Evolutionary conservation across 2,888 invertebrate genomes (phyloP).

Genomic region (Campopleginae sp.): DNA sequence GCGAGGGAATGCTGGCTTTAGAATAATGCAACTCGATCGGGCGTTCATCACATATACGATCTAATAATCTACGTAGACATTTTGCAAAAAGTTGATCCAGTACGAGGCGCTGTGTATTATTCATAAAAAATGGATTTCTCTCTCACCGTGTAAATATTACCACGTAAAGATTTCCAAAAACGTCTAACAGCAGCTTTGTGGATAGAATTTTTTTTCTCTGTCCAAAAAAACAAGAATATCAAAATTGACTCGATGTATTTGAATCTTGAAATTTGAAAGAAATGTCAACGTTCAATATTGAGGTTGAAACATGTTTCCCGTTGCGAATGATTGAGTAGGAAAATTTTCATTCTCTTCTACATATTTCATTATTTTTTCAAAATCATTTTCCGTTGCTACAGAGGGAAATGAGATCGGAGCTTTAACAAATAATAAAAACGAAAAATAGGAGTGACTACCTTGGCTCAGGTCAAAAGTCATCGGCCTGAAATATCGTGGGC

Average conservation of each 20-base stretch:
- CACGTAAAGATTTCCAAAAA: neutral
- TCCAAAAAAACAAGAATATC: neutral
- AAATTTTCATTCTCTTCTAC: neutral
- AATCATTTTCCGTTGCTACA: neutral
- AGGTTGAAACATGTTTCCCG: neutral
- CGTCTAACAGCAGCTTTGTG: neutral
- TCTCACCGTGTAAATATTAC: neutral
- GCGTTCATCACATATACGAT: neutral
- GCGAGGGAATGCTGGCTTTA: conserved; percentile 13
- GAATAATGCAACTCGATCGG: conserved; percentile 5
- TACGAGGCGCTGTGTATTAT: conserved; percentile 19
- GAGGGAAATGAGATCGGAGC: neutral
- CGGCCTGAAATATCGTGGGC: conserved; percentile 7
- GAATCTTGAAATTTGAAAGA: neutral
- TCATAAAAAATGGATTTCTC: conserved; percentile 17
- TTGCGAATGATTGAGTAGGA: neutral
- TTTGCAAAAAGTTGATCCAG: neutral
- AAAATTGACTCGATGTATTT: neutral
- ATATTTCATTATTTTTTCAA: conserved; percentile 3
- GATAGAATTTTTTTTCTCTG: neutral
- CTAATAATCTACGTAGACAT: conserved; percentile 15
- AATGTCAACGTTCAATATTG: neutral
- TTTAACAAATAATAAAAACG: neutral
- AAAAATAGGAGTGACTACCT: neutral
- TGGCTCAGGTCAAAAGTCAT: conserved; percentile 6